Evolutionary conservation across 2,797 vertebrate species (phyloP).

Genomic region (Gallinago stenura): DNA sequence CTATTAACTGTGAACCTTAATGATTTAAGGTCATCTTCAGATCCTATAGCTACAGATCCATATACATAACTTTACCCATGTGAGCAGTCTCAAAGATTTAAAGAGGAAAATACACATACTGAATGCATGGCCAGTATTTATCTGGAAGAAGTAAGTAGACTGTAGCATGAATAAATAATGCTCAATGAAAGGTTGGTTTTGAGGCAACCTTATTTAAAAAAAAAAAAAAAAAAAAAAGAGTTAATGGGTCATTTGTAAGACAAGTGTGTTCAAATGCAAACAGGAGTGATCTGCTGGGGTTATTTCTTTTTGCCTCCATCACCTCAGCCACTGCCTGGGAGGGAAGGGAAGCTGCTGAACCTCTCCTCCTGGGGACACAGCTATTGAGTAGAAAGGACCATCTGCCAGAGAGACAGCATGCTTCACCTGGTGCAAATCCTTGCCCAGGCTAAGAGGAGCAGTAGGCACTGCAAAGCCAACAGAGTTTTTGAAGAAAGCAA

Average conservation of each 20-base stretch:
- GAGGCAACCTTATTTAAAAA: neutral
- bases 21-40: neutral
- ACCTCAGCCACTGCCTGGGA: accelerated
- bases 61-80: neutral
- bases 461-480: accelerated
- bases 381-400: accelerated
- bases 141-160: neutral
- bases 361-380: neutral
- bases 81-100: neutral
- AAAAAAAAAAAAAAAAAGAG: neutral
- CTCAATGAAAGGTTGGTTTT: neutral
- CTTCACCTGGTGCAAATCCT: neutral
- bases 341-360: neutral
- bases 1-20: neutral
- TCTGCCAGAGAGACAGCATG: accelerated
- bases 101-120: neutral
- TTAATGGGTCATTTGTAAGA: neutral
- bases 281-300: accelerated
- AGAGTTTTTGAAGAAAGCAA: neutral
- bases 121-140: neutral
- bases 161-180: neutral
- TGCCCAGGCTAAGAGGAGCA: neutral
- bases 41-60: neutral
- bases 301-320: neutral
- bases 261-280: accelerated